Base-by-base conservation (phyloP, 2,888 invertebrate genomes). In the Molorchus minor region DNA sequence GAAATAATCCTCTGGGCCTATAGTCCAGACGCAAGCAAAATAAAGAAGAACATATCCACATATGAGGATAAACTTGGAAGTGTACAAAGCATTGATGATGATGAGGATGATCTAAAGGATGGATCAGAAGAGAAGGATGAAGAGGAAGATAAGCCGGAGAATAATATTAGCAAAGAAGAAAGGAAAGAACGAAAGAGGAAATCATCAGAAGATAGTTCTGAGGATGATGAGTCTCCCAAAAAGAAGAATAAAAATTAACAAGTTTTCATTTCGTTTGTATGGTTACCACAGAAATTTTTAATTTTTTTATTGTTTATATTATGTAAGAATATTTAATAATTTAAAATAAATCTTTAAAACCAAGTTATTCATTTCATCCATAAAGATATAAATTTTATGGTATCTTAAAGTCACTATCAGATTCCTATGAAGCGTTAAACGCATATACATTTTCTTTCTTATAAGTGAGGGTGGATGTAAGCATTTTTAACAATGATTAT, bases 1-100 rank as follows among this genome's bases (percentile, higher is more conserved):
- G 82, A 88, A 68, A 80, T 91, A 72, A 84, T 92, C 40, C 82
- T 91, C 55, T 91, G 91, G 90, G 91, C 88, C 0, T 92, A 90
- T 72, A 91, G 90, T 43, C 88, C 90, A 0, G 90, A 91, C 62
- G 84, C 86, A 0, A 84, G 85, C 20, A 87, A 86, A 71, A 82
- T 90, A 1, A 91, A 91, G 74, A 88, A 84, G 62, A 84, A 82
- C 60, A 70, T 84, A 36, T 80, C 83, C 15, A 81, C 69, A 45
- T 74, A 81, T 67, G 82, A 80, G 63, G 84, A 81, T 68, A 84
- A 82, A 74, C 70, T 83, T 17, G 75, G 75, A 49, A 72, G 68
- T 52, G 64, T 62, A 45, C 72, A 62, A 61, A 70, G 68, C 45
- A 59, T 64, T 46, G 70, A 64, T 58, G 65, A 69, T 21, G 71